These are phyloP conservation scores for Vimba vimba DNA, from an alignment of 2,113 vertebrate species.

Conservation along the genomic window DNA sequence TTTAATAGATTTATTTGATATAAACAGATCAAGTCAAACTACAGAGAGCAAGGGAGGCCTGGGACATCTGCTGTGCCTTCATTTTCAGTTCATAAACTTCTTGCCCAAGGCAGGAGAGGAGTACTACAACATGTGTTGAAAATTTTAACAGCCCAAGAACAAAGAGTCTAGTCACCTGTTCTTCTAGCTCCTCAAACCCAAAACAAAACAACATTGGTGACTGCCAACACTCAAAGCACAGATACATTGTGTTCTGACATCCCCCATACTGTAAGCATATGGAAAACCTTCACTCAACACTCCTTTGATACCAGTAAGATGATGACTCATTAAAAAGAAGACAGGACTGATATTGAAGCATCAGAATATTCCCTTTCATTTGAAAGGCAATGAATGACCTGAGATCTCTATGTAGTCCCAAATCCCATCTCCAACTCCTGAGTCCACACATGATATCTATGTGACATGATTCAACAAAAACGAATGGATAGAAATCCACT, in stretches of 20 bases:
- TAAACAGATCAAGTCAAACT: conserved; percentile 38
- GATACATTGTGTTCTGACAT: conserved; percentile 20
- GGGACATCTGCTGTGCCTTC: conserved; percentile 50
- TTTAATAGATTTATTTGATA: conserved; percentile 25
- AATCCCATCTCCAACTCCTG: not conserved
- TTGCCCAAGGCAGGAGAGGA: conserved; percentile 40
- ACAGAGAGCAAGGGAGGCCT: conserved; percentile 4
- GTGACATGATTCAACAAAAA: not conserved
- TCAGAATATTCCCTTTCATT: not conserved
- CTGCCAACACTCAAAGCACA: conserved; percentile 29
- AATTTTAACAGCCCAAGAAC: conserved; percentile 49
- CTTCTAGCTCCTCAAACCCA: not conserved
- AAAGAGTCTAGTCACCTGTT: conserved; percentile 45
- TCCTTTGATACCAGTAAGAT: not conserved
- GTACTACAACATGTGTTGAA: conserved; percentile 51
- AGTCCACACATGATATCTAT: not conserved
- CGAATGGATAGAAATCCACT: not conserved
- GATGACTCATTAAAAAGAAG: not conserved
- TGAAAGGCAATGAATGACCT: not conserved
- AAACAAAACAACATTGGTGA: conserved; percentile 36
- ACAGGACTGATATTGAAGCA: conserved; percentile 15
- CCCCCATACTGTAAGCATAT: conserved; percentile 19
- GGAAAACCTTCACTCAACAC: conserved; percentile 31
- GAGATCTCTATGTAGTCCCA: not conserved
- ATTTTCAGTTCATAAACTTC: conserved; percentile 47